Evolutionary conservation across 2,113 vertebrate genomes (phyloP), one percentile per base, ranked within the genome.

Genomic region (Corythornis cristatus): DNA sequence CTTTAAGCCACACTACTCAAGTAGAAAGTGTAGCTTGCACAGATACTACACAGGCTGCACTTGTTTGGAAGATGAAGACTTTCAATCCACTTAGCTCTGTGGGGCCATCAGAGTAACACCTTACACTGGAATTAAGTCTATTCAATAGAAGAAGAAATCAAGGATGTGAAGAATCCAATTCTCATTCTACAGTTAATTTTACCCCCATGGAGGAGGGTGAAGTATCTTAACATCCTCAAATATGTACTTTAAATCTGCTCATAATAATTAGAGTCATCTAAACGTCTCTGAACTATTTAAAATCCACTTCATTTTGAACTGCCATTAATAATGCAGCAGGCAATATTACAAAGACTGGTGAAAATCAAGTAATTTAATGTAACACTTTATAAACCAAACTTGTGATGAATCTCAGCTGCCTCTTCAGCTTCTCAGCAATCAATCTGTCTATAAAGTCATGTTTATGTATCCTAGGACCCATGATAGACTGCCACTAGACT

Each of bases 251-350:
- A 88, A 94, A 76, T 48, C 61, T 21, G 23, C 65, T 88, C 62
- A 2, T 28, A 68, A 53, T 93, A 92, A 96, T 96, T 91, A 92
- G 61, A n/a, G 73, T 57, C 85, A 91, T 76, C 95, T 93, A 42
- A 80, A 25, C 35, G 84, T 68, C 83, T 91, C n/a, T 5, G 73
- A 94, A 85, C 91, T 76, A 68, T 82, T 94, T 95, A 93, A 95
- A 93, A 95, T 60, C 84, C 91, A 83, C 93, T 95, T 95, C 62
- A 80, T 90, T 86, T 68, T 90, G 83, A 95, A 83, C 62, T 65
- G 62, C 33, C 66, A 88, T 96, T 95, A 95, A 95, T 95, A 96
- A 94, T 89, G 86, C 93, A 96, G 70, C 67, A 95, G 54, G 80
- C 81, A 78, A 54, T 78, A 62, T 80, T 89, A 87, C 62, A 71